Conservation (phyloP, 2,113 vertebrate species). For the Neoarius graeffei region DNA sequence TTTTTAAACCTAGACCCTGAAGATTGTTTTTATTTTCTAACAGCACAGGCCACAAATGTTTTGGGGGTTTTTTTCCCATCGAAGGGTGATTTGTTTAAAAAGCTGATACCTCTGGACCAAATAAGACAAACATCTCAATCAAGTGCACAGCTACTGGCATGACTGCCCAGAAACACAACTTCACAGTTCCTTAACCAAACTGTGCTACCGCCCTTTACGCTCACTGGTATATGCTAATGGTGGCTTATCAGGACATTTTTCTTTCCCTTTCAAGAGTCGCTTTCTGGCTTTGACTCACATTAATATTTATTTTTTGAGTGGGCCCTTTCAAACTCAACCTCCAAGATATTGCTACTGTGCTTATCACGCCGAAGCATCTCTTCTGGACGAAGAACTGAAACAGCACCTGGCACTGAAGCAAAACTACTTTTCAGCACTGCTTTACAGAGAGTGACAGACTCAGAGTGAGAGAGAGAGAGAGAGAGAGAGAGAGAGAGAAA, state of each 20-base stretch:
- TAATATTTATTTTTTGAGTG: conserved; percentile 63
- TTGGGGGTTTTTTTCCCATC: too few relatives aligned
- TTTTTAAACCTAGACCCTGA: not conserved
- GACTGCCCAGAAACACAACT: conserved; percentile 43
- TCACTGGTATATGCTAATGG: conserved; percentile 54
- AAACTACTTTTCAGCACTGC: conserved; percentile 61
- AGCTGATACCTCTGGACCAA: not conserved
- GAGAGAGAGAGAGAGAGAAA: not conserved
- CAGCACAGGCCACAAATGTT: not conserved
- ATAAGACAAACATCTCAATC: conserved; percentile 41
- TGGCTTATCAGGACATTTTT: conserved; percentile 56
- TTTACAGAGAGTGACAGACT: conserved; percentile 26
- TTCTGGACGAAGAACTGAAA: conserved; percentile 64
- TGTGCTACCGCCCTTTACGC: conserved; percentile 48
- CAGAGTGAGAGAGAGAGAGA: conserved; percentile 13
- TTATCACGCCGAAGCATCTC: conserved; percentile 62
- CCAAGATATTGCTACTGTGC: conserved; percentile 64
- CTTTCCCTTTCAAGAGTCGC: conserved; percentile 59
- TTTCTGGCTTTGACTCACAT: conserved; percentile 60
- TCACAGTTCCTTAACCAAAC: conserved; percentile 53
- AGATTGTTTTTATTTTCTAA: not conserved
- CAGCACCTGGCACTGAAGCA: conserved; percentile 59
- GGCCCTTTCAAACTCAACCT: conserved; percentile 63
- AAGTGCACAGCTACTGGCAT: conserved; percentile 39
- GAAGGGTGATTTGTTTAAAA: not conserved